Evolutionary conservation across 2,797 vertebrate genomes (phyloP), one percentile per base, ranked within the genome.

Genomic region (Pagetopsis macropterus): DNA sequence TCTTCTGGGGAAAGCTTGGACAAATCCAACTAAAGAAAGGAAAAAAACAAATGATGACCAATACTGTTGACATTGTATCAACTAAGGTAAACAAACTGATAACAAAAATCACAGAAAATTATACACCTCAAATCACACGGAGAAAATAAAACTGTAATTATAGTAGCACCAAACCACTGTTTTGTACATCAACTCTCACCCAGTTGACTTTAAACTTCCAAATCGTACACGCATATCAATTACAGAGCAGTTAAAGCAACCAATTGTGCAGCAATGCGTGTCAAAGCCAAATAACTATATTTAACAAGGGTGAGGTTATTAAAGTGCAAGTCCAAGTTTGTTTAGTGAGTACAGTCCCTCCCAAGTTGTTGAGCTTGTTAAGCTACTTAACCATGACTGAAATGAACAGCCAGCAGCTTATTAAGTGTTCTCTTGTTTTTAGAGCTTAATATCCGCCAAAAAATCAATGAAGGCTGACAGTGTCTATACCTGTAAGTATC

Each of bases 1-100:
- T 99, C 98, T 65, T 99, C 98, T 8, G 97, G 96, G 66, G 97
- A 97, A 59, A 98, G 94, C 76, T 97, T 95, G 5, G 97, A 97
- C 76, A 98, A 81, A 72, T 98, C 97, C 10, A 97, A 91, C 98
- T 97, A 75, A 12, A 88, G 71, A 75, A 55, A 65, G n/a, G 41
- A 65, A 65, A 71, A 58, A 23, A 14, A 66, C 3, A 74, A 70
- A 54, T 12, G 41, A 70, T 48, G 13, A 79, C 0, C 12, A 41
- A 65, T 31, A 33, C 2, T 56, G 3, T 45, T 37, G n/a, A 55
- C 17, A 61, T 5, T 9, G 4, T 14, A 58, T 1, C 7, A 49
- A 54, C 67, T 50, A 40, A 2, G 44, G 33, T 3, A 27, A 23
- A 21, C 51, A 2, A 71, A 48, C 17, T 9, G 7, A 45, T 21